A percentile compares a stretch with the other conserved stretches of the same genome.
These are phyloP conservation scores for Brotula barbata DNA, from an alignment of 2,797 vertebrate species.

Conservation along the genomic window DNA sequence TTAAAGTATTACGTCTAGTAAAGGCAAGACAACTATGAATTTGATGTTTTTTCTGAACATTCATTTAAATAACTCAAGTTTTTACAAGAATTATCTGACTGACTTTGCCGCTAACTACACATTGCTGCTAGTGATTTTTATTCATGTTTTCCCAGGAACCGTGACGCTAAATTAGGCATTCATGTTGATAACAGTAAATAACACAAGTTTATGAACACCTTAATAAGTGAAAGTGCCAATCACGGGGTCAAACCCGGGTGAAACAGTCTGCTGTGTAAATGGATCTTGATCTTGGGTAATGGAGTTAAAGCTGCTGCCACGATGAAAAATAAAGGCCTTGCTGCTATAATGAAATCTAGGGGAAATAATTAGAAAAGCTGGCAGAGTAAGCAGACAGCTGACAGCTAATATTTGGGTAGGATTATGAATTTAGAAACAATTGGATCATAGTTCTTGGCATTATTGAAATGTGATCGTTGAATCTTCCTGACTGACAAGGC, in stretches of 20 bases:
- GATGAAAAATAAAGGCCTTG: conserved; percentile 21
- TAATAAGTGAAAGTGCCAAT: background rate
- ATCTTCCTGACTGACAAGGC: conserved; percentile 22
- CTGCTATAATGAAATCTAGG: conserved; percentile 4
- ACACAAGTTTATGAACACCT: too few relatives aligned
- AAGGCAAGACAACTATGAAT: too few relatives aligned
- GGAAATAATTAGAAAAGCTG: conserved; percentile 29
- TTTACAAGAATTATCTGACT: too few relatives aligned
- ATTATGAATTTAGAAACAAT: conserved; percentile 7
- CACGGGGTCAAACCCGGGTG: conserved; percentile 31
- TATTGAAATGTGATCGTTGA: conserved; percentile 16
- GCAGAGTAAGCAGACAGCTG: conserved; percentile 6
- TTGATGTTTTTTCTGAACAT: too few relatives aligned
- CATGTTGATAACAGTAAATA: too few relatives aligned
- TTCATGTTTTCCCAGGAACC: too few relatives aligned
- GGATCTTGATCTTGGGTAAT: too few relatives aligned
- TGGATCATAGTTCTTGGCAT: background rate
- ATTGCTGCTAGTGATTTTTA: too few relatives aligned
- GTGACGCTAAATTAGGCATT: too few relatives aligned
- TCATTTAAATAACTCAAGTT: too few relatives aligned
- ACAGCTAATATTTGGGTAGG: conserved; percentile 14
- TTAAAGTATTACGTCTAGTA: too few relatives aligned
- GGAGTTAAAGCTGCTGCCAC: conserved; percentile 15
- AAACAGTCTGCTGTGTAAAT: conserved; percentile 14
- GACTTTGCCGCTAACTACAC: too few relatives aligned